These are phyloP conservation scores for Trididemnum miniatum DNA, from an alignment of 23 tunicate species.

Conservation along the genomic window DNA sequence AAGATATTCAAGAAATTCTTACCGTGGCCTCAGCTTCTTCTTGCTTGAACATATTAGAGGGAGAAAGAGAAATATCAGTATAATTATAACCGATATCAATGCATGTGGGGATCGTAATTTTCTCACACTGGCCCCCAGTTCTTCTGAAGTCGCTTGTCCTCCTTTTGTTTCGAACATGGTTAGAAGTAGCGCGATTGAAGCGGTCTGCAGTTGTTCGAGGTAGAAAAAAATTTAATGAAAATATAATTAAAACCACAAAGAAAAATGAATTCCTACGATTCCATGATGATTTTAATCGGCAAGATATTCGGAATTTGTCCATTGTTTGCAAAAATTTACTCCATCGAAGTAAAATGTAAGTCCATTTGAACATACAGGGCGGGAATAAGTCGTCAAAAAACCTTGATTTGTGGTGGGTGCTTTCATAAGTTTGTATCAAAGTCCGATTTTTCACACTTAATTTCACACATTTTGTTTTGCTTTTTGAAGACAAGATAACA, in stretches of 20 bases:
- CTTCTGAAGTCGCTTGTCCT: neutral
- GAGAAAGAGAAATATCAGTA: constrained; percentile 75
- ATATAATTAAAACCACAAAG: neutral
- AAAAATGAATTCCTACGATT: neutral
- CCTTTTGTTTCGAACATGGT: neutral
- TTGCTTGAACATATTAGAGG: constrained; percentile 55
- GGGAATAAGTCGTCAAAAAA: too few relatives aligned
- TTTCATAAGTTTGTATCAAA: too few relatives aligned
- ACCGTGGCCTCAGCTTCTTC: constrained; percentile 56
- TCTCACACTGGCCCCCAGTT: constrained; percentile 46
- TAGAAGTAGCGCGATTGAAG: neutral
- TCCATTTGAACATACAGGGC: too few relatives aligned
- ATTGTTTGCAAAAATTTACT: too few relatives aligned
- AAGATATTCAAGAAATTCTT: constrained; percentile 30
- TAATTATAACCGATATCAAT: constrained; percentile 85
- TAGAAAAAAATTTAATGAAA: too few relatives aligned
- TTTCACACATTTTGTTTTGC: too few relatives aligned
- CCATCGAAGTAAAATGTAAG: too few relatives aligned
- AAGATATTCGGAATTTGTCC: too few relatives aligned
- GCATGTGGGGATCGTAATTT: constrained; percentile 73
- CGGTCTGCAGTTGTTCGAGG: neutral
- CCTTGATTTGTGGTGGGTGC: too few relatives aligned
- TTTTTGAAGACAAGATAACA: too few relatives aligned
- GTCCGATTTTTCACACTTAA: too few relatives aligned
- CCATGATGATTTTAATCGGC: neutral